These are phyloP conservation scores for Spodoptera littoralis DNA, from an alignment of 2,888 invertebrate genomes.

Conservation along the genomic window DNA sequence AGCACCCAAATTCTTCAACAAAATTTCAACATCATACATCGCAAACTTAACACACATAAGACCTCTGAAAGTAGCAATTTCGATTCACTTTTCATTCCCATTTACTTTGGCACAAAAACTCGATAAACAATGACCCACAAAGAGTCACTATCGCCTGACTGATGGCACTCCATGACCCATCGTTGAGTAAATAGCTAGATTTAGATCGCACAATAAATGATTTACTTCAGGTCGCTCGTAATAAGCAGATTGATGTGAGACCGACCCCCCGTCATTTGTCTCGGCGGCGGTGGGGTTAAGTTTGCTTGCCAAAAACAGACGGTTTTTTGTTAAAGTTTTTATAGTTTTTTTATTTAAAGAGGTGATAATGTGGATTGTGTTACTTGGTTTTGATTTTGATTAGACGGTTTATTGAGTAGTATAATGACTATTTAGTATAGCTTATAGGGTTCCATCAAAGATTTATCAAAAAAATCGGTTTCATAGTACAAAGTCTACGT, in stretches of 20 bases:
- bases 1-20: no score
- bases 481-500: no score
- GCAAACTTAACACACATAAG: constrained; percentile 5
- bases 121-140: constrained; percentile 49
- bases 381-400: no score
- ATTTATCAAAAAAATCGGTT: no score
- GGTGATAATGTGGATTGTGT: no score
- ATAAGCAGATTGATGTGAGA: constrained; percentile 84
- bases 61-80: constrained; percentile 20
- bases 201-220: constrained; percentile 85
- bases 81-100: constrained; percentile 50
- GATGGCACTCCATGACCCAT: constrained; percentile 77
- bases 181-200: constrained; percentile 83
- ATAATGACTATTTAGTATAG: no score
- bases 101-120: constrained; percentile 43
- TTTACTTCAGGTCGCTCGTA: constrained; percentile 80
- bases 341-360: constrained; percentile 6
- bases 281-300: constrained; percentile 53
- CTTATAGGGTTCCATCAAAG: no score
- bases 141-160: constrained; percentile 69
- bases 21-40: neutral
- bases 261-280: constrained; percentile 81
- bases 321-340: constrained; percentile 35
- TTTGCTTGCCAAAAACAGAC: constrained; percentile 53
- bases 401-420: no score